phyloP scores from a whole-genome alignment of 2,113 vertebrate species.

The Apodemus speciosus region DNA sequence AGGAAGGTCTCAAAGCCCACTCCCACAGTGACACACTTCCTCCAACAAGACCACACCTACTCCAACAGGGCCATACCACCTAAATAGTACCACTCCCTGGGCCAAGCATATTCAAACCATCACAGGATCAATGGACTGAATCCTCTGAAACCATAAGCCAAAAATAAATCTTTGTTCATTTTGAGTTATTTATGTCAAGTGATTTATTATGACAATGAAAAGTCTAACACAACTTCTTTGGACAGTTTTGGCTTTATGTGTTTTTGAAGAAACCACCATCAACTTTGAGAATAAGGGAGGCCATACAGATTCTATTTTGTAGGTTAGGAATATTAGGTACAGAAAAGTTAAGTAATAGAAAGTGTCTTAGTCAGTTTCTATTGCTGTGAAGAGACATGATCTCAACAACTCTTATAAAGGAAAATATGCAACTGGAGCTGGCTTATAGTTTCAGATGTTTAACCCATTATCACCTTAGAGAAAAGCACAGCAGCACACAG shows the following conservation, averaged over 20 bases:
- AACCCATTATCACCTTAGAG: background rate
- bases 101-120: no score
- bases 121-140: no score
- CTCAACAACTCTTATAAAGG: background rate
- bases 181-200: background rate
- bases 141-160: background rate
- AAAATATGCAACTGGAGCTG: background rate
- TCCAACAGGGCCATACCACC: no score
- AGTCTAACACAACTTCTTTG: background rate
- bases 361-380: background rate
- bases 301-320: constrained; percentile 14
- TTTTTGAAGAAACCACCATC: background rate
- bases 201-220: background rate
- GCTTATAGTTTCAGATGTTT: background rate
- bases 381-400: background rate
- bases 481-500: background rate
- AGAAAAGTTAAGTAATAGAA: background rate
- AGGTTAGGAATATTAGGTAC: background rate
- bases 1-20: no score
- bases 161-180: background rate
- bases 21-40: no score
- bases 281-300: background rate
- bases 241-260: background rate
- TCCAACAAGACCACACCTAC: no score
- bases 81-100: no score